Base-by-base conservation (phyloP, 2,113 vertebrate genomes). In the Elaphurus davidianus region DNA sequence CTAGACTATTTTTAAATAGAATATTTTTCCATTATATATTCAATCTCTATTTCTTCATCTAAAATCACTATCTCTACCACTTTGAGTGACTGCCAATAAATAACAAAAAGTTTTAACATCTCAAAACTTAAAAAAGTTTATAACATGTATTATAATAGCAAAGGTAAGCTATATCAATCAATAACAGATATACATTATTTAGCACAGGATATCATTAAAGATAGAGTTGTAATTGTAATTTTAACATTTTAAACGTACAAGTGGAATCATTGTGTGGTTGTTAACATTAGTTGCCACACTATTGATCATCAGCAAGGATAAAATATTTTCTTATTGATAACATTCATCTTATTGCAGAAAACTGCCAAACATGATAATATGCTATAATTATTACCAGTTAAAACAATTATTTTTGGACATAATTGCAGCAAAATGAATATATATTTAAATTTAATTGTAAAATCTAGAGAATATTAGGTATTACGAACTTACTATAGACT, bases 251-350 rank as follows among this genome's bases (percentile, higher is more conserved):
- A 95, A 92, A 78, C 54, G 52, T 33, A 57, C 5, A 71, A 43
- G 16, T 54, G 45, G 28, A 96, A 97, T 83, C 17, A 88, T 1
- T 94, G 6, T 62, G 6, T 74, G 21, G 7, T 79, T 52, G 15
- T 79, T 92, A 93, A 67, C 9, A 95, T 54, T 30, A 91, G 25
- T 79, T 60, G 27, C 12, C 45, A 94, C 3, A 47, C 43, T 83
- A 79, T 12, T 94, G 25, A 76, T 87, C 30, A 81, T 40, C 15
- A 92, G 33, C 4, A 93, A 83, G 19, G 19, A 91, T 87, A 94
- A 86, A 92, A 91, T 92, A 87, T 86, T 86, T 86, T 55, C 15
- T 78, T 12, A 64, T 83, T 94, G 28, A 59, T 79, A 96, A 87
- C n/a, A 11, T 28, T 55, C 96, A 67, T 17, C 40, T 60, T 28